Evolutionary conservation across 2,113 vertebrate species (phyloP), one percentile per base, ranked within the genome.

Genomic region (Nibea albiflora): DNA sequence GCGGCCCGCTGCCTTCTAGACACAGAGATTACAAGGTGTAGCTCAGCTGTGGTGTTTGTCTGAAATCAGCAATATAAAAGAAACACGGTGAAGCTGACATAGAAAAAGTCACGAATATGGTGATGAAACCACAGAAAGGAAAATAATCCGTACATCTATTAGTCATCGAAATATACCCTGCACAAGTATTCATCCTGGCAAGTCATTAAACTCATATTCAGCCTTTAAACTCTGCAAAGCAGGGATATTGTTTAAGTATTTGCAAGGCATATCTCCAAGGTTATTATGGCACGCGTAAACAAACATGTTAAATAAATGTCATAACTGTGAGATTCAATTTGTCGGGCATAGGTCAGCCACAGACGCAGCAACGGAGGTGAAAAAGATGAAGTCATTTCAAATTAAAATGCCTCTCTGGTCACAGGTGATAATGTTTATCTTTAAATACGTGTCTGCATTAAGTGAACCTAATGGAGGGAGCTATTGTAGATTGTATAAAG

Each of bases 381-480:
- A 65, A 77, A 44, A 19, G 35, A 62, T n/a, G 24, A 11, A 28
- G 20, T 64, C 22, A 15, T 53, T 64, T 47, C 31, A 49, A 50
- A 83, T 70, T 39, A 22, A 83, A 70, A 63, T 76, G 24, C 26
- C 22, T 72, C 49, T 81, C 44, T 50, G 76, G 39, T 73, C 58
- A 63, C 63, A 80, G 73, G 50, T 62, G 78, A 66, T 65, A 35
- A 58, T 62, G 8, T 75, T 50, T 60, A 24, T 72, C 53, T 74
- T 26, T 57, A 71, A 85, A 81, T 77, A 81, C 74, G 73, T 46
- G 46, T 46, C 11, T 68, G 42, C 15, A 65, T 42, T 39, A 28
- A 71, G 73, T 76, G 44, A 28, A n/a, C 2, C 44, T 64, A 68
- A 78, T 79, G 52, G 54, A 65, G 76, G 24, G 22, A 61, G 22